Base-by-base conservation (phyloP, 2,113 vertebrate genomes). In the Macaca nemestrina region DNA sequence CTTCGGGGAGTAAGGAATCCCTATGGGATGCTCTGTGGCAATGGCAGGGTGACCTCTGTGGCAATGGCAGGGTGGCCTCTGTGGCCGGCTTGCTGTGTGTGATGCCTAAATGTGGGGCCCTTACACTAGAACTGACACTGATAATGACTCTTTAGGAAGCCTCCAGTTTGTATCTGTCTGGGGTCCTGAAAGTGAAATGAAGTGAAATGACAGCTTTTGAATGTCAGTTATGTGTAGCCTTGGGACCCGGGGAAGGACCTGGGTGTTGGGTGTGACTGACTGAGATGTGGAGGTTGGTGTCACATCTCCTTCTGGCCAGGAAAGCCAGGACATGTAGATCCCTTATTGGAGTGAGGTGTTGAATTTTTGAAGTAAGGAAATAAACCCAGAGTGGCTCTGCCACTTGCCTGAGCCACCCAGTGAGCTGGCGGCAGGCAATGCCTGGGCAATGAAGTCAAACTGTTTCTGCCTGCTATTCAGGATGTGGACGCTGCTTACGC, bases 401-500 rank as follows among this genome's bases (percentile, higher is more conserved):
- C 14, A n/a, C 52, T 92, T 78, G 80, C 12, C 25, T 3, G 12
- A 52, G 30, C 45, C 23, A 25, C 11, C 18, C 13, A 30, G 35
- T 2, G 23, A n/a, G 72, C 10, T 89, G 84, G 16, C 16, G 52
- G 50, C 40, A 32, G 50, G 59, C 4, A 23, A 17, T 6, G 14
- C 35, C 67, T 32, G 22, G 35, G 38, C 8, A 16, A 18, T 64
- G 3, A 52, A 64, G 32, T n/a, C 43, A 80, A 75, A 73, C 16
- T 57, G 22, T 80, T 38, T 57, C n/a, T 70, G 22, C 23, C 98
- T 68, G 83, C 30, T 87, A 76, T 83, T 50, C 88, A 99, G 99
- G 99, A 99, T 0, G 98, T 99, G 94, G 99, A 99, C 72, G 40
- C 73, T 68, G 98, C 99, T 84, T 99, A 98, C 83, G 97, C 98